A percentile compares a stretch with the other conserved stretches of the same genome.
phyloP scores from a whole-genome alignment of 2,888 invertebrate genomes.

The Drymonia ruficornis region DNA sequence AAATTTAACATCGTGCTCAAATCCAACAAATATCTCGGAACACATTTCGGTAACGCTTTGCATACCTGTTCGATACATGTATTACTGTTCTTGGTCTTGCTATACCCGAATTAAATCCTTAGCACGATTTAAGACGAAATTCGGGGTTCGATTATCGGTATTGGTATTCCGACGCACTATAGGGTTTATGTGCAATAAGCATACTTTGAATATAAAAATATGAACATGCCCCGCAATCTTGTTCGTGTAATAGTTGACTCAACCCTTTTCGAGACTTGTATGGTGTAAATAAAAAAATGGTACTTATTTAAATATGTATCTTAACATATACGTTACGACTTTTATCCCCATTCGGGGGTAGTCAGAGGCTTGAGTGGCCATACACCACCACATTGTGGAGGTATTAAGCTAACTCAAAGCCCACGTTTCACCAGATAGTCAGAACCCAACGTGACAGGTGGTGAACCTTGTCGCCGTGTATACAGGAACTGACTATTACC shows the following conservation, averaged over 20 bases:
- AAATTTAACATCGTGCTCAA: constrained; percentile 5
- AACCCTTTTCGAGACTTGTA: too few relatives aligned
- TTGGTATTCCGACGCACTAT: background rate
- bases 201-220: constrained; percentile 6
- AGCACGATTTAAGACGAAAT: constrained; percentile 6
- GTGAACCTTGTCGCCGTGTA: too few relatives aligned
- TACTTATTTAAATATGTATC: too few relatives aligned
- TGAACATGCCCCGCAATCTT: background rate
- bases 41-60: constrained; percentile 4
- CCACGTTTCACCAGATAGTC: too few relatives aligned
- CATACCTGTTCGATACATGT: constrained; percentile 6
- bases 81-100: constrained; percentile 10
- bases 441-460: too few relatives aligned
- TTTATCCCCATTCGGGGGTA: too few relatives aligned
- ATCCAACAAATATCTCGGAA: background rate
- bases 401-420: too few relatives aligned
- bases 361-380: too few relatives aligned
- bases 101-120: constrained; percentile 6
- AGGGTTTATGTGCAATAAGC: constrained; percentile 5
- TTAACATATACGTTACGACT: too few relatives aligned
- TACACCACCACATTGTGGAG: too few relatives aligned
- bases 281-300: too few relatives aligned
- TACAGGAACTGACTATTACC: too few relatives aligned
- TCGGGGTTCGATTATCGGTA: background rate
- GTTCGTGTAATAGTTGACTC: background rate